phyloP scores from a whole-genome alignment of 2,888 invertebrate genomes.

The Drosophila neutralis region DNA sequence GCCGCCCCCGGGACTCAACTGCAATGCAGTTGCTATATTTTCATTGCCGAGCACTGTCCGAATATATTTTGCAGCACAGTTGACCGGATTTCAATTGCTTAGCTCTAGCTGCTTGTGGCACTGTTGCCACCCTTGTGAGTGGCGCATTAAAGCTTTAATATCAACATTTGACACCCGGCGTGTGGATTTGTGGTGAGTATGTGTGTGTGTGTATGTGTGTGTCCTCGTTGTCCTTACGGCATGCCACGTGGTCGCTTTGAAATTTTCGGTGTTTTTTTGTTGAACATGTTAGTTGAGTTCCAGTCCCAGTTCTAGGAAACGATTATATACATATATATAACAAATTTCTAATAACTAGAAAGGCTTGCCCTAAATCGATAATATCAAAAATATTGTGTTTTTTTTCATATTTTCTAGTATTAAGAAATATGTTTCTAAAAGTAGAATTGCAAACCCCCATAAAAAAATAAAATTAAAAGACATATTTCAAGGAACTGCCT shows the following conservation, averaged over 20 bases:
- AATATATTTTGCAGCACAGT: slow-evolving; percentile 35
- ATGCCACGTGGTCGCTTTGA: slow-evolving; percentile 25
- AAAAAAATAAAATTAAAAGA: neutral
- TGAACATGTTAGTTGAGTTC: slow-evolving; percentile 54
- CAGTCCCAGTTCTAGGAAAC: slow-evolving; percentile 9
- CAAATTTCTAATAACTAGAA: neutral
- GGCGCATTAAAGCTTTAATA: slow-evolving; percentile 61
- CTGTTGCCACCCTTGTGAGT: neutral
- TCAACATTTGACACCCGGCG: slow-evolving; percentile 61
- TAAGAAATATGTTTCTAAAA: neutral
- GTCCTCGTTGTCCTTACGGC: slow-evolving; percentile 36
- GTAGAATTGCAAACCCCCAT: no score
- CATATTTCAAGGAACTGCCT: neutral
- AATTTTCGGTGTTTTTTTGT: slow-evolving; percentile 18
- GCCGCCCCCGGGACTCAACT: slow-evolving; percentile 49
- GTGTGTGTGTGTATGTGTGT: neutral
- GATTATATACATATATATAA: neutral
- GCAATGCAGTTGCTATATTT: slow-evolving; percentile 77
- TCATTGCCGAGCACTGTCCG: slow-evolving; percentile 38
- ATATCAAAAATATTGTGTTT: neutral
- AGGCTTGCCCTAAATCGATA: neutral
- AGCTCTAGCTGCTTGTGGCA: neutral
- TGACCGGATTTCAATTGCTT: slow-evolving; percentile 48
- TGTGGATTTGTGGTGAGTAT: neutral
- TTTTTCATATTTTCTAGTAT: neutral